Base-by-base conservation (phyloP, 2,113 vertebrate genomes). In the Nycticorax nycticorax region DNA sequence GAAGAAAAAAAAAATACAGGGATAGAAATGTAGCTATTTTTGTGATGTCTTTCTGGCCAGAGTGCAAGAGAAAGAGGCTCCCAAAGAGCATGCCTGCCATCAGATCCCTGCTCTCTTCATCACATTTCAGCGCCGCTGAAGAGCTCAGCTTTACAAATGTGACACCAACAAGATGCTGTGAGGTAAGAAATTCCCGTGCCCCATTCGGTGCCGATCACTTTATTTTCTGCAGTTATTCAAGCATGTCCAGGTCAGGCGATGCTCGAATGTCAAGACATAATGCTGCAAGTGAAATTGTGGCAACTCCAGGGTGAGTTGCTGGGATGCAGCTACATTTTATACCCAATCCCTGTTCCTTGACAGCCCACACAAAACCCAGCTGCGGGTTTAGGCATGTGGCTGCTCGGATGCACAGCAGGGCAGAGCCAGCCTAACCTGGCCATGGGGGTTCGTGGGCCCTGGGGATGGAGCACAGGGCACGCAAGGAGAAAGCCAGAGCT, bases 391-490 rank as follows among this genome's bases (percentile, higher is more conserved):
- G 52, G 14, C 2, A 0, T 21, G n/a, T 30, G 37, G 53, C 52
- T 78, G 52, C 26, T 67, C 23, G 18, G 32, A 6, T 0, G 11
- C 24, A 55, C 55, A 56, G 63, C 19, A 9, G 35, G 32, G 45
- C 37, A 82, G n/a, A 63, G 66, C 28, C 30, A 6, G 14, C 41
- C 41, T 35, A 5, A 56, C 33, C 39, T 1, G 1, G 22, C 27
- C 13, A 4, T 13, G 20, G 15, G 10, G 3, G 20, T 13, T 37
- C 3, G 0, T 3, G 53, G 18, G 16, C 35, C 2, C 0, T 14
- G 66, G 39, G 37, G 35, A 62, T 16, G 53, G 66, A 73, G 57
- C 30, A 14, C 17, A 37, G 45, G 7, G 12, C 4, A 1, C 8
- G 27, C 24, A 19, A 26, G 55, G 50, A 37, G 66, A n/a, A 59